phyloP scores from a whole-genome alignment of 2,888 invertebrate genomes.

The Ornithoptera alexandrae region DNA sequence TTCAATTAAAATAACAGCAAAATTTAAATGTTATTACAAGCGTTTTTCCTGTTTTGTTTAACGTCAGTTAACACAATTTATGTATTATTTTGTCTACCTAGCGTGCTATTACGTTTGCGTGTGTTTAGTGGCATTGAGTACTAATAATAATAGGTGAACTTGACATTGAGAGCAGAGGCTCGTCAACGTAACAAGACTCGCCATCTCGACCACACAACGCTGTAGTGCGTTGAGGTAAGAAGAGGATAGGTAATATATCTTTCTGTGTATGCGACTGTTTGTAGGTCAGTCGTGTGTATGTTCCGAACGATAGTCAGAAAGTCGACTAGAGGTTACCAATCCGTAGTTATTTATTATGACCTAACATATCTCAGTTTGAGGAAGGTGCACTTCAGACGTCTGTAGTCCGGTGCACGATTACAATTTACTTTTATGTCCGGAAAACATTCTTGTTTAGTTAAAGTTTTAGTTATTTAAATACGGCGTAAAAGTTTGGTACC shows the following conservation, averaged over 20 bases:
- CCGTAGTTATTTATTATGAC: slow-evolving; percentile 46
- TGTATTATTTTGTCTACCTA: slow-evolving; percentile 47
- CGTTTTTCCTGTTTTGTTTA: not conserved
- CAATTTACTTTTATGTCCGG: not conserved
- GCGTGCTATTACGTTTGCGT: slow-evolving; percentile 64
- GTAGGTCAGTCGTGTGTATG: slow-evolving; percentile 79
- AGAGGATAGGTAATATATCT: slow-evolving; percentile 64
- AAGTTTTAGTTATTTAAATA: not conserved
- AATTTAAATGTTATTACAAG: too few relatives aligned
- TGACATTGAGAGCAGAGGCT: slow-evolving; percentile 79
- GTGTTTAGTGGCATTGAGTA: slow-evolving; percentile 77
- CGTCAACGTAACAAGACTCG: slow-evolving; percentile 71
- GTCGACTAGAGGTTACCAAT: slow-evolving; percentile 78
- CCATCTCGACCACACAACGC: slow-evolving; percentile 61
- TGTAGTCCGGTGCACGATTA: not conserved
- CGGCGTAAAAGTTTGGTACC: not conserved
- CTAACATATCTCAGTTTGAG: slow-evolving; percentile 32
- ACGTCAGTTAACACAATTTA: slow-evolving; percentile 4
- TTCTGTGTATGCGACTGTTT: slow-evolving; percentile 69
- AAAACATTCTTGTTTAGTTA: not conserved
- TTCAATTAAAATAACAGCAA: not conserved
- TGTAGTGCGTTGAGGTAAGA: slow-evolving; percentile 47
- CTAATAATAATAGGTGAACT: slow-evolving; percentile 80
- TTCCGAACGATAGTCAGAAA: slow-evolving; percentile 78
- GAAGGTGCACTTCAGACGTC: slow-evolving; percentile 2